A percentile compares a stretch with the other conserved stretches of the same genome.
phyloP scores from a whole-genome alignment of 2,888 invertebrate genomes.

The Stenodema calcarata region DNA sequence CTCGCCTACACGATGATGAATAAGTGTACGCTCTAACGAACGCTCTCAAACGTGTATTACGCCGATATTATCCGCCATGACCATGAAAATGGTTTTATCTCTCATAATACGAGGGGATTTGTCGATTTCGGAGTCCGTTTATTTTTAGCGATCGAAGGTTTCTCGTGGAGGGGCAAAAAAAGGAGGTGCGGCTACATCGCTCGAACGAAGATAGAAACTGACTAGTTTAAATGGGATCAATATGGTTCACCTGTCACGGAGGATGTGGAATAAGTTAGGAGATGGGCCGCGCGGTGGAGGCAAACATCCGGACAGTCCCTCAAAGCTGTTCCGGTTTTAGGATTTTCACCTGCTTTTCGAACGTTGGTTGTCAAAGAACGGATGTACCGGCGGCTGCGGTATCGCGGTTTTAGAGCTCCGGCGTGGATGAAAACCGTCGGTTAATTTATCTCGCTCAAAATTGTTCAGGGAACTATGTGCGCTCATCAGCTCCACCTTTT shows the following conservation, averaged over 20 bases:
- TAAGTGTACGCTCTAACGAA: too few species aligned
- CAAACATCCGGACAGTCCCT: neutral
- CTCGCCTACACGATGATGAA: too few species aligned
- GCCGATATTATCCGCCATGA: too few species aligned
- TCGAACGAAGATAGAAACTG: neutral
- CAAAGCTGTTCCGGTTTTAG: neutral
- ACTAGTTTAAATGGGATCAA: neutral
- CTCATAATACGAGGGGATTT: too few species aligned
- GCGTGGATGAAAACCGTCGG: too few species aligned
- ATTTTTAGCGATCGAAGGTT: neutral
- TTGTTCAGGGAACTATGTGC: too few species aligned
- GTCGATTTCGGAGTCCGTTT: neutral
- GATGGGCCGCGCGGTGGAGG: too few species aligned
- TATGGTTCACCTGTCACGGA: neutral
- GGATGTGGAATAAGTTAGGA: neutral
- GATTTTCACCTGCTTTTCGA: neutral
- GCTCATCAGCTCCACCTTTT: too few species aligned
- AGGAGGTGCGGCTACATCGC: neutral
- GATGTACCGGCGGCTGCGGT: neutral
- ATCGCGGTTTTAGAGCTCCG: neutral
- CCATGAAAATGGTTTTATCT: too few species aligned
- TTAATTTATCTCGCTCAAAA: too few species aligned
- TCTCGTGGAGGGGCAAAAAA: neutral
- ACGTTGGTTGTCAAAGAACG: neutral
- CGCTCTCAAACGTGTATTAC: too few species aligned